Evolutionary conservation across 2,113 vertebrate species (phyloP).

Genomic region (Pimephales promelas): DNA sequence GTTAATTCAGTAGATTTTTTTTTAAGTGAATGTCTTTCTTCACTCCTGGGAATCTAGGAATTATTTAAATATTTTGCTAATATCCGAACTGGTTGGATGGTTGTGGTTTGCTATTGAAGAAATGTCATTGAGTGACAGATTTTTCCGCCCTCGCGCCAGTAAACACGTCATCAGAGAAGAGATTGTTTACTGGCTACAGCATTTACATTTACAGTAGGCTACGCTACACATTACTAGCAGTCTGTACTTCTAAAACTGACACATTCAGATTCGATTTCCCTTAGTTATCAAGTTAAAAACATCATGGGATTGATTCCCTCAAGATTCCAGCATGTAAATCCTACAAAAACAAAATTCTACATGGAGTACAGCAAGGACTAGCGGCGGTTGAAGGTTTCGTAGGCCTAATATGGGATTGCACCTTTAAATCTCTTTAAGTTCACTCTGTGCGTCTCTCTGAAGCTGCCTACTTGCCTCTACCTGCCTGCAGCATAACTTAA

Average conservation of each 20-base stretch:
- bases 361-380: not conserved
- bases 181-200: too few species aligned
- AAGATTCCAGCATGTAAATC: not conserved
- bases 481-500: constrained; percentile 52
- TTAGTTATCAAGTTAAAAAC: not conserved
- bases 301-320: not conserved
- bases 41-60: too few species aligned
- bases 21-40: too few species aligned
- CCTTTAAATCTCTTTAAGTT: constrained; percentile 39
- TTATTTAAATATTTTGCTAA: too few species aligned
- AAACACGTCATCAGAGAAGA: too few species aligned
- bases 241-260: not conserved
- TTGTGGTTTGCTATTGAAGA: too few species aligned
- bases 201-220: too few species aligned
- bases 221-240: too few species aligned
- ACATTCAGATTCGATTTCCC: not conserved
- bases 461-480: constrained; percentile 48
- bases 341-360: not conserved
- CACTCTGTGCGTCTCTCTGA: constrained; percentile 10
- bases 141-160: too few species aligned
- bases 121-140: too few species aligned
- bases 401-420: not conserved
- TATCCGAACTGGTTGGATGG: too few species aligned
- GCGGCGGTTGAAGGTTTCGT: not conserved
- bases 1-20: too few species aligned